Percentiles rank a stretch among this genome's conserved stretches.
Evolutionary conservation across 2,113 vertebrate genomes (phyloP).

Genomic region (Collichthys lucidus): DNA sequence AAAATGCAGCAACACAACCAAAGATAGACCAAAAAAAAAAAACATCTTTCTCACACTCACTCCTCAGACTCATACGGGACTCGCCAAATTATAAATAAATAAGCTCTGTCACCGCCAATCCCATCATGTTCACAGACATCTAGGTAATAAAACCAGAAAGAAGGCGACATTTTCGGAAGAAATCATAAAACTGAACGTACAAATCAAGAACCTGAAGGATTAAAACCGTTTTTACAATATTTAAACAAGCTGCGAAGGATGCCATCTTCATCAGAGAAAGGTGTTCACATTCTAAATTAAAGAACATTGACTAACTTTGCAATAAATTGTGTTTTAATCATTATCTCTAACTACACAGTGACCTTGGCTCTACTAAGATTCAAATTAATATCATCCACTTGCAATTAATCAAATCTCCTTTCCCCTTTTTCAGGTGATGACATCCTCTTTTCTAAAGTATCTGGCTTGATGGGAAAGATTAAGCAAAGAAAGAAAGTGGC

Average conservation of each 20-base stretch:
- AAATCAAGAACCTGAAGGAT: not conserved
- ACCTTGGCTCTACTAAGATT: not conserved
- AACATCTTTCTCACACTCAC: not conserved
- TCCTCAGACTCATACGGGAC: not conserved
- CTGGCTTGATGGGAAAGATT: not conserved
- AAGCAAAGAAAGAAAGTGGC: not conserved
- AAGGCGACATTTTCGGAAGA: not conserved
- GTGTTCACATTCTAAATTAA: not conserved
- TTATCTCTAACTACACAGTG: not conserved
- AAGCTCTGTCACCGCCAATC: not conserved
- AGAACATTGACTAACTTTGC: not conserved
- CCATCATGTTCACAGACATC: not conserved
- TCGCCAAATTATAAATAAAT: not conserved
- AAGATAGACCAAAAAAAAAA: not conserved
- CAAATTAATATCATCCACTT: not conserved
- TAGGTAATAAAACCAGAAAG: not conserved
- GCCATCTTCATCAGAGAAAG: not conserved
- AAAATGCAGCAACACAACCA: not conserved
- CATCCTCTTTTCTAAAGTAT: conserved; percentile 6
- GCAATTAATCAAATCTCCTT: not conserved
- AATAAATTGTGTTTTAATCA: not conserved
- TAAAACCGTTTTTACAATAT: not conserved
- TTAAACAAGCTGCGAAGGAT: not conserved
- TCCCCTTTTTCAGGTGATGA: not conserved
- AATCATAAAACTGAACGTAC: no score